Conservation (phyloP, 2,888 invertebrate species). For the Leucoptera coffeella region DNA sequence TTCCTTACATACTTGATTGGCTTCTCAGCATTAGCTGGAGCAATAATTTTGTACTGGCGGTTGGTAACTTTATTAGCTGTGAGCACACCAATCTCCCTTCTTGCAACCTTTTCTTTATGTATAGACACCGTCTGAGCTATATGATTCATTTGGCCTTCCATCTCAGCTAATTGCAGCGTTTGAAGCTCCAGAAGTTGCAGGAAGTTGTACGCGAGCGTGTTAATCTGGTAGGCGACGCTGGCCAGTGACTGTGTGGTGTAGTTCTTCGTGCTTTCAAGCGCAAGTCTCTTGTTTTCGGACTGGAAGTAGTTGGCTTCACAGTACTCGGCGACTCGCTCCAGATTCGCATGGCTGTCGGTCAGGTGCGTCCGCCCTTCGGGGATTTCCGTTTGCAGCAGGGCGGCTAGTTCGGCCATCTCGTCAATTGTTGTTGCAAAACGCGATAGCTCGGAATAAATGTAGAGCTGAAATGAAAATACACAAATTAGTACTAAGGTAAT, state of each 20-base stretch:
- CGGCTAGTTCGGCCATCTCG: conserved; percentile 91
- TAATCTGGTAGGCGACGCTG: conserved; percentile 98
- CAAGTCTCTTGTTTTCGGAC: conserved; percentile 89
- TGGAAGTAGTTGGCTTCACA: conserved; percentile 92
- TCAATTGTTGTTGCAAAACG: too few species aligned
- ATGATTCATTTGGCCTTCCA: conserved; percentile 98
- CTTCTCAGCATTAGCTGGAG: conserved; percentile 93
- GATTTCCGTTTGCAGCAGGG: conserved; percentile 89
- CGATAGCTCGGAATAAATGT: too few species aligned
- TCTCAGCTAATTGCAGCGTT: conserved; percentile 87
- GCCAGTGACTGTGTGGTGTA: conserved; percentile 97
- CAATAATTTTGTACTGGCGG: conserved; percentile 92
- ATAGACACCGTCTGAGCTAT: conserved; percentile 96
- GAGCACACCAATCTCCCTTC: conserved; percentile 93
- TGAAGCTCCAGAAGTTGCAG: conserved; percentile 92
- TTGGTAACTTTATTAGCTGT: conserved; percentile 94
- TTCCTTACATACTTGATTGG: conserved; percentile 96
- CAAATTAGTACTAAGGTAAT: too few species aligned
- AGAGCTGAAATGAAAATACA: too few species aligned
- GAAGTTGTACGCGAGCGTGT: conserved; percentile 94
- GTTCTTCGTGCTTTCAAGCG: conserved; percentile 96
- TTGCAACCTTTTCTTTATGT: conserved; percentile 97
- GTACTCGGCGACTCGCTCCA: conserved; percentile 95
- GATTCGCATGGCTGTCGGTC: conserved; percentile 90
- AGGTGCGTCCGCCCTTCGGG: conserved; percentile 93